Evolutionary conservation across 1,140 invertebrate species (phyloP).

Genomic region (Conopomorpha cramerella): DNA sequence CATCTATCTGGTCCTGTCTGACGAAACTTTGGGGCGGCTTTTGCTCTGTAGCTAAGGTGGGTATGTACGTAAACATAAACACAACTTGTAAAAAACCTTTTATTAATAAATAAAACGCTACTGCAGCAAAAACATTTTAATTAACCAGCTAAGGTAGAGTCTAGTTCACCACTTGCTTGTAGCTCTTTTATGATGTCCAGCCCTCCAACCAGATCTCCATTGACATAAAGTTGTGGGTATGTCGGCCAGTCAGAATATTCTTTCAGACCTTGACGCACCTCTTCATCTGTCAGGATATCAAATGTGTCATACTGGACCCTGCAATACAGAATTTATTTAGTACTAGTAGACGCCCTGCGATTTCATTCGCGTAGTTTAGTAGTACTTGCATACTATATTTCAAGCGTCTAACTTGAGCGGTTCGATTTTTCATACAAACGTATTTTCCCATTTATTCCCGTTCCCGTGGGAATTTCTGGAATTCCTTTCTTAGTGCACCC

Average conservation of each 20-base stretch:
- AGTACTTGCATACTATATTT: too few species aligned
- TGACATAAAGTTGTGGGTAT: constrained; percentile 92
- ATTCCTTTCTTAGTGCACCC: too few species aligned
- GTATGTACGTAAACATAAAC: not conserved
- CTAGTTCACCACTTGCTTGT: constrained; percentile 51
- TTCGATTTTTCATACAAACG: too few species aligned
- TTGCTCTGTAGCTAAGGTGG: not conserved
- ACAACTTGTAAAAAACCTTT: constrained; percentile 6
- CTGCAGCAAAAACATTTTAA: constrained; percentile 9
- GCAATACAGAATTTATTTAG: too few species aligned
- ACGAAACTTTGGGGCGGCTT: too few species aligned
- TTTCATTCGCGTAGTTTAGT: too few species aligned
- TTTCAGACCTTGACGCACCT: constrained; percentile 92
- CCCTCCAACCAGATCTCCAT: constrained; percentile 94
- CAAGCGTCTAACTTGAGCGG: too few species aligned
- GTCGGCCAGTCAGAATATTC: constrained; percentile 97
- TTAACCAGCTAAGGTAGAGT: constrained; percentile 32
- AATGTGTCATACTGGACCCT: constrained; percentile 87
- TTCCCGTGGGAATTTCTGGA: too few species aligned
- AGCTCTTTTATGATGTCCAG: constrained; percentile 96
- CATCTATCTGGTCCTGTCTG: too few species aligned
- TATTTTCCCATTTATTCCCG: too few species aligned
- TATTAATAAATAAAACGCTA: constrained; percentile 38
- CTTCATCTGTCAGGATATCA: constrained; percentile 91
- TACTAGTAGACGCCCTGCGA: too few species aligned